Evolutionary conservation across 2,888 invertebrate genomes (phyloP).

Genomic region (Drosophila niveifrons): DNA sequence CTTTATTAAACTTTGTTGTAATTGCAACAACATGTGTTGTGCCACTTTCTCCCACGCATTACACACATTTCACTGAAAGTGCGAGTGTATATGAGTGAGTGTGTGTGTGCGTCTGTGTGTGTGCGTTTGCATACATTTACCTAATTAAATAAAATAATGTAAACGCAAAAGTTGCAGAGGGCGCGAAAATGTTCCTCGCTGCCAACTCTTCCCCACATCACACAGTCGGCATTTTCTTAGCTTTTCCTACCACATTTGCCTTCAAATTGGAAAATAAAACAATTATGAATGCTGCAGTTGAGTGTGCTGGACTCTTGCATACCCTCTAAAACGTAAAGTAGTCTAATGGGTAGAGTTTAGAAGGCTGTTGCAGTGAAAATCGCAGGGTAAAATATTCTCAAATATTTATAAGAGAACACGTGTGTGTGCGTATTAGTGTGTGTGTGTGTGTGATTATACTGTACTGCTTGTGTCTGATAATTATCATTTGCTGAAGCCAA

Average conservation of each 20-base stretch:
- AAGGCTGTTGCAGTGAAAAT: not conserved
- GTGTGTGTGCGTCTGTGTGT: slow-evolving; percentile 33
- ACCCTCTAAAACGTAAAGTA: slow-evolving; percentile 8
- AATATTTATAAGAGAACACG: slow-evolving; percentile 52
- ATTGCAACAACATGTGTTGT: slow-evolving; percentile 80
- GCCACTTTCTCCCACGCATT: slow-evolving; percentile 43
- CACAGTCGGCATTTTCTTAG: slow-evolving; percentile 33
- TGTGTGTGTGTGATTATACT: slow-evolving; percentile 26
- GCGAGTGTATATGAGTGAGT: slow-evolving; percentile 22
- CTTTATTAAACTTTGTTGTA: slow-evolving; percentile 80
- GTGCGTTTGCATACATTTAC: slow-evolving; percentile 80
- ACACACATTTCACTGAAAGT: slow-evolving; percentile 8
- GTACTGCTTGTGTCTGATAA: slow-evolving; percentile 58
- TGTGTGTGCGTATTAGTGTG: slow-evolving; percentile 17
- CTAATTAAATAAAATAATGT: slow-evolving; percentile 83
- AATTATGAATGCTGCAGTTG: not conserved
- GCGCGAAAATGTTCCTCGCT: slow-evolving; percentile 50
- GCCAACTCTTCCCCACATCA: not conserved
- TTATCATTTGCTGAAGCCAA: slow-evolving; percentile 66
- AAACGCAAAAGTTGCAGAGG: slow-evolving; percentile 73
- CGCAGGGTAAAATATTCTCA: slow-evolving; percentile 58
- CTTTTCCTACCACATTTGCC: slow-evolving; percentile 49
- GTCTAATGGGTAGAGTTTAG: not conserved
- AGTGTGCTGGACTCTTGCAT: not conserved
- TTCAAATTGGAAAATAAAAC: slow-evolving; percentile 62